Conservation (phyloP, 2,888 invertebrate species). For the Nycteola revayana region DNA sequence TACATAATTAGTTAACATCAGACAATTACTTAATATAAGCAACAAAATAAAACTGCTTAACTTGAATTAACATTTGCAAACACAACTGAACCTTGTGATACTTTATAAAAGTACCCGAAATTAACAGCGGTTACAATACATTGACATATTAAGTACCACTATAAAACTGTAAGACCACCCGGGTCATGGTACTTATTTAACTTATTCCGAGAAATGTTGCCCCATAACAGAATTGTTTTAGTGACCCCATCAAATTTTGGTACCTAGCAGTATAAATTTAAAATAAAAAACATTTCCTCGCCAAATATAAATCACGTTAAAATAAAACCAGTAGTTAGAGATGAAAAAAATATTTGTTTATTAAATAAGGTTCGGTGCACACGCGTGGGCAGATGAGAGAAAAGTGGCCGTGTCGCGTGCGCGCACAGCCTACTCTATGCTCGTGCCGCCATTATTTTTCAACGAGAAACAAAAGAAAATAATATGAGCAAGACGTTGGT, state of each 20-base stretch:
- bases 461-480: constrained; percentile 47
- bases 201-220: constrained; percentile 48
- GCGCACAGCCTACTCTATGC: constrained; percentile 65
- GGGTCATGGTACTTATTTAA: constrained; percentile 40
- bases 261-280: constrained; percentile 27
- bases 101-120: constrained; percentile 45
- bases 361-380: constrained; percentile 51
- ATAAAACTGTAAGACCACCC: constrained; percentile 56
- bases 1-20: too few species aligned
- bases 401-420: constrained; percentile 52
- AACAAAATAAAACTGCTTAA: neutral
- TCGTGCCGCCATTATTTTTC: constrained; percentile 59
- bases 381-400: constrained; percentile 64
- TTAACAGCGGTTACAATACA: constrained; percentile 47
- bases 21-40: too few species aligned
- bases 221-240: constrained; percentile 43
- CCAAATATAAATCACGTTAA: constrained; percentile 45
- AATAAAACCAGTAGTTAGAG: constrained; percentile 68
- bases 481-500: too few species aligned
- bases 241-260: constrained; percentile 28
- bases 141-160: constrained; percentile 51
- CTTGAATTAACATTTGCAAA: constrained; percentile 28
- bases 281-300: constrained; percentile 32
- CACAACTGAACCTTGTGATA: constrained; percentile 36
- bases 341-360: constrained; percentile 71